These are phyloP conservation scores for Setipinna tenuifilis DNA, from an alignment of 2,797 vertebrate genomes.

Conservation along the genomic window DNA sequence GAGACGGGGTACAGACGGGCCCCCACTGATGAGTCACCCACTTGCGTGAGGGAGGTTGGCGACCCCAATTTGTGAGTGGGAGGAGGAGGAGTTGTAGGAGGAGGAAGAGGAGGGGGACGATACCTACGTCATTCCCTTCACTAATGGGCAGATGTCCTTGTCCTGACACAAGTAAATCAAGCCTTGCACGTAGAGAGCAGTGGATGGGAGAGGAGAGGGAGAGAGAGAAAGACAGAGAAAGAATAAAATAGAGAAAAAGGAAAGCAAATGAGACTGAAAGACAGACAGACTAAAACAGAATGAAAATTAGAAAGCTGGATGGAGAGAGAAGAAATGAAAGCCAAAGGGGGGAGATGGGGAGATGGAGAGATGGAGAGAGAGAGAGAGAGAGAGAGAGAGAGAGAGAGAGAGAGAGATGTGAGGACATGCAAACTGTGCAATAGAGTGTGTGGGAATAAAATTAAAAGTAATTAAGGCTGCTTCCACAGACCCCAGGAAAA, in stretches of 20 bases:
- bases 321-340: background rate
- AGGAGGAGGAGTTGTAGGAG: constrained; percentile 28
- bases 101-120: constrained; percentile 35
- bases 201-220: constrained; percentile 26
- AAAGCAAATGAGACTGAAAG: background rate
- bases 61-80: constrained; percentile 74
- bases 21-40: constrained; percentile 76
- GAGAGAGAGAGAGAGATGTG: constrained; percentile 53
- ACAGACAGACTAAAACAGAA: background rate
- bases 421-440: constrained; percentile 40
- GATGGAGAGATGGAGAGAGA: constrained; percentile 6
- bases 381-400: constrained; percentile 44
- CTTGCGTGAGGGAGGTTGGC: constrained; percentile 71
- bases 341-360: too few relatives aligned
- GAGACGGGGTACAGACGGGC: constrained; percentile 59
- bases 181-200: constrained; percentile 45
- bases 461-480: constrained; percentile 66
- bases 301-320: background rate
- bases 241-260: background rate
- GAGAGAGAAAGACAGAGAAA: constrained; percentile 19
- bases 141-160: constrained; percentile 82
- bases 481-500: constrained; percentile 57
- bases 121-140: constrained; percentile 74
- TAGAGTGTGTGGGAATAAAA: constrained; percentile 67
- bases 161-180: constrained; percentile 79